These are phyloP conservation scores for Pherbina coryleti DNA, from an alignment of 2,888 invertebrate species.

Conservation along the genomic window DNA sequence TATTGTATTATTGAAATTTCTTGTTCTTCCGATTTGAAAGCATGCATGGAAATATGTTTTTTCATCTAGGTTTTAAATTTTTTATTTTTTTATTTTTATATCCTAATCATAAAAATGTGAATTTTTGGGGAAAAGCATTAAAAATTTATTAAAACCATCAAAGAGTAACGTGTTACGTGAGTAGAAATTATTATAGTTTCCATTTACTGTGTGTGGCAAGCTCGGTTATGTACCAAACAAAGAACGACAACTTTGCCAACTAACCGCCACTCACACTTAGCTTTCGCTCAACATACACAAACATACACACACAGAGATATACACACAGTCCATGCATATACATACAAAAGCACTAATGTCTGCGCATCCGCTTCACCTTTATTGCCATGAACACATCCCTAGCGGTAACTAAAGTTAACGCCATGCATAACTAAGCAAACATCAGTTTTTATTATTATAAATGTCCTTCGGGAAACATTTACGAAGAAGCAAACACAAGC, in stretches of 20 bases:
- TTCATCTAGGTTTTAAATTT: not conserved
- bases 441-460: slow-evolving; percentile 18
- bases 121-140: no score
- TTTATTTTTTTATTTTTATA: not conserved
- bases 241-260: not conserved
- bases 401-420: slow-evolving; percentile 7
- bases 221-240: not conserved
- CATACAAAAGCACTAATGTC: not conserved
- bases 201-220: not conserved
- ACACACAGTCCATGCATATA: not conserved
- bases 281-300: not conserved
- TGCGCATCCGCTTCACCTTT: not conserved
- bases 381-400: not conserved
- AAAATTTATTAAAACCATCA: no score
- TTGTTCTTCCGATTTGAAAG: not conserved
- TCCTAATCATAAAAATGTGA: not conserved
- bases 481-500: not conserved
- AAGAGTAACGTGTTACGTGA: slow-evolving; percentile 40
- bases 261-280: not conserved
- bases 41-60: not conserved
- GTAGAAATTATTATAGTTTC: slow-evolving; percentile 39
- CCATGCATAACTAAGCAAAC: slow-evolving; percentile 11
- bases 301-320: not conserved
- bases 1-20: no score
- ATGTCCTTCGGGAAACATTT: slow-evolving; percentile 26